A percentile compares a stretch with the other conserved stretches of the same genome.
Conservation (phyloP, 2,797 vertebrate species). For the Glyptemys insculpta region DNA sequence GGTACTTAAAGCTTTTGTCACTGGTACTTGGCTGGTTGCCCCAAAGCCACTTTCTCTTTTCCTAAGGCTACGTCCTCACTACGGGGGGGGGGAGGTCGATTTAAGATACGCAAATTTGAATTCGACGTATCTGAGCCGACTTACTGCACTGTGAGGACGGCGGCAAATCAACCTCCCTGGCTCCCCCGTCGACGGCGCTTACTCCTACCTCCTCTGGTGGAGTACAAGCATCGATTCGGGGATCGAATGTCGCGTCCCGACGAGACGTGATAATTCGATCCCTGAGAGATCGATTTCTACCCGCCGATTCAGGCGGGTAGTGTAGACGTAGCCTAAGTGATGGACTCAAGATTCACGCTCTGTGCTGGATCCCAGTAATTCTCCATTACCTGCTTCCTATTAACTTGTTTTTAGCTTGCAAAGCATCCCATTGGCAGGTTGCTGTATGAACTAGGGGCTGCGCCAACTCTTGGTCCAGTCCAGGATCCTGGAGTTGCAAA, state of each 20-base stretch:
- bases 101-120: too few species aligned
- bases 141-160: too few species aligned
- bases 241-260: too few species aligned
- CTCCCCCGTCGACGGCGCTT: too few species aligned
- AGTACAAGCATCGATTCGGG: too few species aligned
- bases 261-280: too few species aligned
- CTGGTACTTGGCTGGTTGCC: background rate
- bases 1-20: background rate
- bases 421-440: background rate
- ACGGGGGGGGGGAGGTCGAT: too few species aligned
- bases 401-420: background rate
- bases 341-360: fast-evolving
- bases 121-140: too few species aligned
- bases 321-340: background rate
- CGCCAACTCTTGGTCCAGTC: background rate
- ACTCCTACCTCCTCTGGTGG: too few species aligned
- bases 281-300: too few species aligned
- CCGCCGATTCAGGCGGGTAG: too few species aligned
- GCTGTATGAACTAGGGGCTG: fast-evolving
- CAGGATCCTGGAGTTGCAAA: fast-evolving
- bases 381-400: background rate
- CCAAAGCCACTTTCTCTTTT: background rate
- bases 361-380: fast-evolving
- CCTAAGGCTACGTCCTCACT: background rate
- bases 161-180: too few species aligned